Conservation (phyloP, 1,140 invertebrate genomes). For the Venturia canescens region DNA sequence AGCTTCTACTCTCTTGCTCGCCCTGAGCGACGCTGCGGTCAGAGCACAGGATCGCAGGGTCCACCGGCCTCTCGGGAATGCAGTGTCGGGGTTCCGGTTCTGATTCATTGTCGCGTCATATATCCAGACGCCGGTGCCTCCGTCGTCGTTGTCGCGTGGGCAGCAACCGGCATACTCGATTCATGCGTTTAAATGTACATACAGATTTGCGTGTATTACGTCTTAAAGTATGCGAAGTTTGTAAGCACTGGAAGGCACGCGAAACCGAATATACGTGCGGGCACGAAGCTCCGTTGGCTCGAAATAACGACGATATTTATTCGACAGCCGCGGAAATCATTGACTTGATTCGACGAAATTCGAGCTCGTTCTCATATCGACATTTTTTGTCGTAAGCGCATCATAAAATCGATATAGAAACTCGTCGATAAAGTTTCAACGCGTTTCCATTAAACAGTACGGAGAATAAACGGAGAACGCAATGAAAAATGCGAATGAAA, state of each 20-base stretch:
- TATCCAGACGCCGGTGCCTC: conserved; percentile 62
- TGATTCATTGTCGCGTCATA: conserved; percentile 68
- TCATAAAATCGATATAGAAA: too few relatives aligned
- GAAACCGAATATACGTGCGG: conserved; percentile 20
- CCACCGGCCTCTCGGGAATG: conserved; percentile 59
- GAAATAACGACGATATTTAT: background rate
- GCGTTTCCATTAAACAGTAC: too few relatives aligned
- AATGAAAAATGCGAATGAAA: too few relatives aligned
- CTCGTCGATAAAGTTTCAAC: too few relatives aligned
- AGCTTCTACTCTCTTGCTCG: background rate
- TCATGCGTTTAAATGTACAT: conserved; percentile 20
- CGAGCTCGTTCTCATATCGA: too few relatives aligned
- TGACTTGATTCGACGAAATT: background rate
- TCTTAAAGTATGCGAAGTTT: background rate
- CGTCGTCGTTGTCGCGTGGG: conserved; percentile 55
- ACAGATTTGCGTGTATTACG: conserved; percentile 15
- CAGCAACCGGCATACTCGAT: conserved; percentile 44
- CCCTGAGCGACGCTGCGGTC: conserved; percentile 35
- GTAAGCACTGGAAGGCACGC: conserved; percentile 23
- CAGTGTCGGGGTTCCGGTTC: conserved; percentile 65
- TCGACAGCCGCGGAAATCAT: background rate
- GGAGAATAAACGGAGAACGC: too few relatives aligned
- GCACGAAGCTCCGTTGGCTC: background rate
- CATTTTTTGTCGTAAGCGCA: too few relatives aligned
- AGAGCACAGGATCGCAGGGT: conserved; percentile 39